Percentiles rank a stretch among this genome's conserved stretches.
Conservation (phyloP, 1,140 invertebrate species). For the Cydia pomonella region DNA sequence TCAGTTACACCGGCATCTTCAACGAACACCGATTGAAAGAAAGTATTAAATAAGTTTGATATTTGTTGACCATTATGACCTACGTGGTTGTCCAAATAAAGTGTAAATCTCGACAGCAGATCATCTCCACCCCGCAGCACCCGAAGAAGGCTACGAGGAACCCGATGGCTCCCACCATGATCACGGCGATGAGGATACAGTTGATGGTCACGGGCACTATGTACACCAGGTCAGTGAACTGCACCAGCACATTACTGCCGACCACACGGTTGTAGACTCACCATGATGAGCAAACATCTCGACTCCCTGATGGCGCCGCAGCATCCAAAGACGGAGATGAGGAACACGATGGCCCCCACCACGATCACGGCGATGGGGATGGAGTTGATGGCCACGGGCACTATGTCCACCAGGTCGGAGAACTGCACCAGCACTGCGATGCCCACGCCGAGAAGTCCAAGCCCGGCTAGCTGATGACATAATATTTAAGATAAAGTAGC, state of each 20-base stretch:
- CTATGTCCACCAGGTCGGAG: conserved; percentile 85
- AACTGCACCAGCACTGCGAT: conserved; percentile 86
- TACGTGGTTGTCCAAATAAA: no score
- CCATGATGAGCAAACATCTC: conserved; percentile 89
- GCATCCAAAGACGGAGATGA: conserved; percentile 94
- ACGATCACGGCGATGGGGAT: conserved; percentile 87
- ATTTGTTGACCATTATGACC: no score
- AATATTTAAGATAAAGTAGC: background rate
- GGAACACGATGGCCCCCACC: conserved; percentile 87
- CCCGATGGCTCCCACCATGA: conserved; percentile 88
- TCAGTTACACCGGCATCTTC: no score
- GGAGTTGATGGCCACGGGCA: conserved; percentile 84
- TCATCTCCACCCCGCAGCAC: conserved; percentile 92
- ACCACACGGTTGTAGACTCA: conserved; percentile 61
- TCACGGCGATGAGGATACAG: conserved; percentile 86
- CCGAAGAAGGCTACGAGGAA: conserved; percentile 91
- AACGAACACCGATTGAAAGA: no score
- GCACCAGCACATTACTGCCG: conserved; percentile 79
- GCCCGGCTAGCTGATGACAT: conserved; percentile 84
- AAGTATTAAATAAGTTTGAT: no score
- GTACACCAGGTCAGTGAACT: conserved; percentile 86
- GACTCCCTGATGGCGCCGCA: conserved; percentile 91
- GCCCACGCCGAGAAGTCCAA: conserved; percentile 87
- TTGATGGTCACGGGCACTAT: conserved; percentile 84
- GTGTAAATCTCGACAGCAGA: conserved; percentile 84